Evolutionary conservation across 2,797 vertebrate genomes (phyloP), one percentile per base, ranked within the genome.

Genomic region (Clarias pachynema): DNA sequence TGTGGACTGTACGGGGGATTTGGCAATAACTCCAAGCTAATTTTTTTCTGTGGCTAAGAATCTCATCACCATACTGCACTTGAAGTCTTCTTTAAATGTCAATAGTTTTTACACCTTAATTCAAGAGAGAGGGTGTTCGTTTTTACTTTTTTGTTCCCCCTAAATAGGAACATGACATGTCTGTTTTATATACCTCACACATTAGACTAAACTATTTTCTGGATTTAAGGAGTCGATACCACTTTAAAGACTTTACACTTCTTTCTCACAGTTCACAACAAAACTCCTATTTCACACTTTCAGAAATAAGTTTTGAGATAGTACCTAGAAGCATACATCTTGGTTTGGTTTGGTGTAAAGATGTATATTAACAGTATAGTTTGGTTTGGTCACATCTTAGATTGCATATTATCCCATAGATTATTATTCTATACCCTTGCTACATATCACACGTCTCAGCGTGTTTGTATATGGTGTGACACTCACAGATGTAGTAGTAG

Each of bases 401-500:
- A 10, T 18, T 57, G 18, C 9, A 29, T 22, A 20, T 57, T 57
- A 29, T 31, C 49, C 49, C 16, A 1, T 12, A 12, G 18, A 9
- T 22, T 75, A 56, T 31, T 8, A 2, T 34, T 12, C 8, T 22
- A 18, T 20, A 20, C 22, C n/a, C 49, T 62, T 79, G 7, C 24
- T 60, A 44, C 40, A 56, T 40, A 26, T 73, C 66, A 8, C 40
- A 65, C 29, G 14, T 22, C 59, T 62, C 18, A 20, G 22, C 34
- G 7, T 16, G 44, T 29, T 65, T 15, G 22, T 80, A 44, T 34
- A 49, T 12, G 10, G 26, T 57, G 53, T 29, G 59, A 68, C 7
- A 94, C 98, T 97, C 93, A 99, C 98, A 99, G 93, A 99, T 97
- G 83, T 99, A 99, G 91, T 98, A 99, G 90, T 99, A 99, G 90